phyloP scores from a whole-genome alignment of 2,888 invertebrate species.

The Cosmia trapezina region DNA sequence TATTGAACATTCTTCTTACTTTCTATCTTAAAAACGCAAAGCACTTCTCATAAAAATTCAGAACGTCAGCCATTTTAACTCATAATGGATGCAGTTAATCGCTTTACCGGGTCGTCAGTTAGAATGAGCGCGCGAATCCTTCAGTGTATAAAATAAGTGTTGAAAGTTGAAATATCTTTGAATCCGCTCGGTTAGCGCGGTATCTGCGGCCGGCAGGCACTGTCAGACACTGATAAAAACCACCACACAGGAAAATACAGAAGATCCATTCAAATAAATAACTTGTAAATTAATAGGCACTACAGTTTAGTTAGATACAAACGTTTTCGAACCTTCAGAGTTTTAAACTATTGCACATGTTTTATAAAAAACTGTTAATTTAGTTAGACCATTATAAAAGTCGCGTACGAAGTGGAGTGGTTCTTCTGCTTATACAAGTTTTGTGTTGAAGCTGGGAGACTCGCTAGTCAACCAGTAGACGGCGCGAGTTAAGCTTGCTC shows the following conservation, averaged over 20 bases:
- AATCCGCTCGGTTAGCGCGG: slow-evolving; percentile 65
- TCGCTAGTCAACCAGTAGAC: slow-evolving; percentile 35
- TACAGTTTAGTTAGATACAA: neutral
- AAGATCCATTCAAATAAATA: neutral
- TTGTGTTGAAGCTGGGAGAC: neutral
- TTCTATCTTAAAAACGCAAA: neutral
- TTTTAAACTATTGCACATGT: too few relatives aligned
- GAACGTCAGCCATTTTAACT: slow-evolving; percentile 7
- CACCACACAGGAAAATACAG: slow-evolving; percentile 17
- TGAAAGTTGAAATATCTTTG: slow-evolving; percentile 76
- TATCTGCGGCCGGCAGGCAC: slow-evolving; percentile 73
- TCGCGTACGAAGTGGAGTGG: neutral
- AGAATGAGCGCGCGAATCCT: slow-evolving; percentile 63
- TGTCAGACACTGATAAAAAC: slow-evolving; percentile 74
- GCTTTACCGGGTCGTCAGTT: slow-evolving; percentile 44
- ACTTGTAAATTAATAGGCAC: neutral
- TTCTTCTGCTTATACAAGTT: slow-evolving; percentile 15
- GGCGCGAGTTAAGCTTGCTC: slow-evolving; percentile 45
- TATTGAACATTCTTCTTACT: neutral
- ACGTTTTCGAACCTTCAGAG: too few relatives aligned
- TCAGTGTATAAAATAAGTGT: slow-evolving; percentile 71
- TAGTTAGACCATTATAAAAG: neutral
- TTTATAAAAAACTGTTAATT: neutral
- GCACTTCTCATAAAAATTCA: neutral
- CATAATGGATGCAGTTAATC: slow-evolving; percentile 43